phyloP scores from a whole-genome alignment of 1,140 invertebrate genomes.

The Drosophila chauvacae region DNA sequence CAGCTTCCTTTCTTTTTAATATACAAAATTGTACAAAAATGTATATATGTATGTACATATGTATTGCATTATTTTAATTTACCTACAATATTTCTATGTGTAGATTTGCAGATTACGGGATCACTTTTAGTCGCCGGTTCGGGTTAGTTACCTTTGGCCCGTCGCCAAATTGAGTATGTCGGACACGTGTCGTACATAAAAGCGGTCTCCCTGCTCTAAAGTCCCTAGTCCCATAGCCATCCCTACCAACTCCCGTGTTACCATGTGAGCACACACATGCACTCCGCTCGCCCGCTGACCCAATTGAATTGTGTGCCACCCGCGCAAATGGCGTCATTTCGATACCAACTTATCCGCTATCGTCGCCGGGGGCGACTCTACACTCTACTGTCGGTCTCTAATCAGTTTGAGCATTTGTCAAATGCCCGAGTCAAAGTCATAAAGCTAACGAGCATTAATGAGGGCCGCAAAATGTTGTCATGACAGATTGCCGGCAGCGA shows the following conservation, averaged over 20 bases:
- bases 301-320: constrained; percentile 42
- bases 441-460: constrained; percentile 65
- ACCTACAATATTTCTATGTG: constrained; percentile 30
- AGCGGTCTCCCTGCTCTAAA: constrained; percentile 41
- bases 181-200: constrained; percentile 74
- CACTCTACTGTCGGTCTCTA: constrained; percentile 43
- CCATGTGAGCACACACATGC: constrained; percentile 25
- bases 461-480: constrained; percentile 42
- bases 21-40: too few species aligned
- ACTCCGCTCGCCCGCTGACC: constrained; percentile 28
- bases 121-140: constrained; percentile 14
- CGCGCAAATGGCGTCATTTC: constrained; percentile 59
- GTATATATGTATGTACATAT: too few species aligned
- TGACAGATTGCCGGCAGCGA: constrained; percentile 41
- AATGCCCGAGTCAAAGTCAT: constrained; percentile 51
- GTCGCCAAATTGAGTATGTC: constrained; percentile 60
- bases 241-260: constrained; percentile 1
- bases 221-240: constrained; percentile 5
- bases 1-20: too few species aligned
- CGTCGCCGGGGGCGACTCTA: constrained; percentile 25
- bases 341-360: constrained; percentile 45
- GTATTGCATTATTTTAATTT: background rate
- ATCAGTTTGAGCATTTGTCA: constrained; percentile 59
- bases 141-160: constrained; percentile 22
- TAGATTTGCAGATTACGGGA: constrained; percentile 14